Conservation (phyloP, 2,888 invertebrate genomes). For the Lymantria dispar region DNA sequence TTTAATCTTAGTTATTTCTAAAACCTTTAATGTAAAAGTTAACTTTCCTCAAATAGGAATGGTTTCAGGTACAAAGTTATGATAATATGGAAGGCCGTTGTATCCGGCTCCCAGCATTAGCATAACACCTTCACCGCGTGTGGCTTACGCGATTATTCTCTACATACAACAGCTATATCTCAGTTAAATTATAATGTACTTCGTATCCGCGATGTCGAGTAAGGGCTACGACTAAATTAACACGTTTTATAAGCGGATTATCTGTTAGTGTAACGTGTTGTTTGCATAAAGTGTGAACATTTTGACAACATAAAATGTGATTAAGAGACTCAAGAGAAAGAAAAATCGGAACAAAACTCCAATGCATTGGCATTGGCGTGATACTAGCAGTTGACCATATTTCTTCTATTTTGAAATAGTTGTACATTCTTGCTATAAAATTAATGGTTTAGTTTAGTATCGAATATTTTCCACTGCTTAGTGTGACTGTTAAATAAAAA, state of each 20-base stretch:
- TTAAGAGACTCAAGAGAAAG: no score
- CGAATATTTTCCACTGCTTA: no score
- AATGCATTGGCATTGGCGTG: no score
- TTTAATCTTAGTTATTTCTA: no score
- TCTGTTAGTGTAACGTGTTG: conserved; percentile 1
- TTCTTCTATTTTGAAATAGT: no score
- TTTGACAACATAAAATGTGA: no score
- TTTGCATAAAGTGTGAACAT: background rate
- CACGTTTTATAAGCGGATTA: conserved; percentile 6
- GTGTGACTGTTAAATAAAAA: no score
- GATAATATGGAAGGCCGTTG: conserved; percentile 18
- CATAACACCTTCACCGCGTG: conserved; percentile 41
- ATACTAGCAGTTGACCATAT: no score
- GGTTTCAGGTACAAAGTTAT: conserved; percentile 3
- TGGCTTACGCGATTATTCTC: conserved; percentile 9
- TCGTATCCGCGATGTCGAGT: conserved; percentile 3
- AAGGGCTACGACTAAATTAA: conserved; percentile 4
- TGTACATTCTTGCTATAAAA: no score
- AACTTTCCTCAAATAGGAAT: background rate
- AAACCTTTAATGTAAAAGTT: background rate
- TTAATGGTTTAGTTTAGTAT: no score
- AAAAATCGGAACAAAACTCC: no score
- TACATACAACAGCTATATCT: conserved; percentile 7
- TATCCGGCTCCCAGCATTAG: conserved; percentile 24
- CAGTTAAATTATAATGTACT: conserved; percentile 7